These are phyloP conservation scores for Caerostris darwini DNA, from an alignment of 1,140 invertebrate genomes.

Conservation along the genomic window DNA sequence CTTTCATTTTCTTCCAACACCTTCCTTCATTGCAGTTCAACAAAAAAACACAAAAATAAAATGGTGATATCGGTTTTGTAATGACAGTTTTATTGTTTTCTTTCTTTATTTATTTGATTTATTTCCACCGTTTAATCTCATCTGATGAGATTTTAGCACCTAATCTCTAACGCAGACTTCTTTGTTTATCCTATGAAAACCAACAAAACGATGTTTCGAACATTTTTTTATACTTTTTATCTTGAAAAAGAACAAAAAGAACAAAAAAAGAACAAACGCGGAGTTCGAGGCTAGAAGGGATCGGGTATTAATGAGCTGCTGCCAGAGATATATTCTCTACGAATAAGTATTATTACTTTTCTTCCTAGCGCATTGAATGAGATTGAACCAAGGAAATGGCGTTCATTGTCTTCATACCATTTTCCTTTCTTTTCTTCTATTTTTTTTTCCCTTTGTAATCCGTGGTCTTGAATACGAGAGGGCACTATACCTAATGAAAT, in stretches of 20 bases:
- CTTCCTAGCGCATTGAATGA: neutral
- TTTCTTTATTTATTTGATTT: too few relatives aligned
- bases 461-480: constrained; percentile 1
- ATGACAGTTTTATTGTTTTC: neutral
- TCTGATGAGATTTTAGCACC: constrained; percentile 17
- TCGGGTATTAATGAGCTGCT: constrained; percentile 20
- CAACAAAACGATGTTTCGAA: too few relatives aligned
- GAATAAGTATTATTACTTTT: constrained; percentile 38
- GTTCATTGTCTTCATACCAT: constrained; percentile 9
- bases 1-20: too few relatives aligned
- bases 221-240: too few relatives aligned
- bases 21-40: too few relatives aligned
- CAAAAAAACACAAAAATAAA: too few relatives aligned
- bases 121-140: neutral
- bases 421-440: neutral
- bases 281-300: neutral
- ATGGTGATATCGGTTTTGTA: neutral
- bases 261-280: too few relatives aligned
- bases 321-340: constrained; percentile 6
- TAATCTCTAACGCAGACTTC: neutral
- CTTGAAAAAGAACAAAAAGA: too few relatives aligned
- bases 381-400: neutral
- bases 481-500: constrained; percentile 24
- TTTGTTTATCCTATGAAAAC: too few relatives aligned
- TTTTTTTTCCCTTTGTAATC: neutral